phyloP scores from a whole-genome alignment of 2,888 invertebrate genomes.

The Formica aserva region DNA sequence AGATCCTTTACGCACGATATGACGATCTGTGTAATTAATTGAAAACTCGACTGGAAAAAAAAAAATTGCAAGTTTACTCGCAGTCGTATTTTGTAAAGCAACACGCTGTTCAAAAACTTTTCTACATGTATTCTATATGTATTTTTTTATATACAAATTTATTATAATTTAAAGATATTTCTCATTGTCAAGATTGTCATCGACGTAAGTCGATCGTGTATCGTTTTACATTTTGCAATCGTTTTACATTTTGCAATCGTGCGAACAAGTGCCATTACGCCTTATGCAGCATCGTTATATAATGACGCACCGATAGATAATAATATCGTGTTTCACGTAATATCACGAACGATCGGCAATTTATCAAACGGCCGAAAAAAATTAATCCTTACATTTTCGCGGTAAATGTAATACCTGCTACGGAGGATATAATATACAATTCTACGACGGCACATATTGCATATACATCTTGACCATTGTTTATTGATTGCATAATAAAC shows the following conservation, averaged over 20 bases:
- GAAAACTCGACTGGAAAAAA: not conserved
- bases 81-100: not conserved
- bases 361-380: conserved; percentile 65
- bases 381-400: conserved; percentile 71
- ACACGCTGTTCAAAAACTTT: not conserved
- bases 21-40: conserved; percentile 9
- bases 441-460: conserved; percentile 62
- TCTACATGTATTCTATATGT: conserved; percentile 5
- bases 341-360: conserved; percentile 69
- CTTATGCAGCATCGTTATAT: conserved; percentile 36
- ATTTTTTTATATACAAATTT: conserved; percentile 11
- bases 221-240: conserved; percentile 15
- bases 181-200: conserved; percentile 10
- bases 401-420: conserved; percentile 72
- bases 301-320: conserved; percentile 62
- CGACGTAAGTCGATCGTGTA: conserved; percentile 38
- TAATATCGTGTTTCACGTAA: conserved; percentile 48
- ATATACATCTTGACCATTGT: conserved; percentile 75
- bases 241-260: conserved; percentile 24
- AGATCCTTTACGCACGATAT: conserved; percentile 9
- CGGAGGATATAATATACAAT: conserved; percentile 63
- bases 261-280: conserved; percentile 56
- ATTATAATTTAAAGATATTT: conserved; percentile 10
- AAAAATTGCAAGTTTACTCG: conserved; percentile 2
- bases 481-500: conserved; percentile 64